phyloP scores from a whole-genome alignment of 2,113 vertebrate species.

The Podarcis cretensis region DNA sequence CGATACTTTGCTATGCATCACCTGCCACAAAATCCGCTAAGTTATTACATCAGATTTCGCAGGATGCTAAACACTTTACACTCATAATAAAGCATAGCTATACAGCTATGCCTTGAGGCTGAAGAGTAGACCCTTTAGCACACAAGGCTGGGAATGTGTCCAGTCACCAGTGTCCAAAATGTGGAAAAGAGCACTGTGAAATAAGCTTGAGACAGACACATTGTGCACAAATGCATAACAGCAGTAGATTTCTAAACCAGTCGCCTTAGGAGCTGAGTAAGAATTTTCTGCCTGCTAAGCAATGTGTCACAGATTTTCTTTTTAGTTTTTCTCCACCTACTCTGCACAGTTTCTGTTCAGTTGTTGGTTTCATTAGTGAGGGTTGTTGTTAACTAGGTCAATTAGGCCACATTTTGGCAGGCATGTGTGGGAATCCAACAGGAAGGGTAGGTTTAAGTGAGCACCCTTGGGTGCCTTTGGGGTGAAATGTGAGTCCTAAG shows the following conservation, averaged over 20 bases:
- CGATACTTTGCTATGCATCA: not conserved
- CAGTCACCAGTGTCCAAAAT: not conserved
- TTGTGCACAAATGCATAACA: not conserved
- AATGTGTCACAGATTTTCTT: no score
- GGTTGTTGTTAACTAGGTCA: no score
- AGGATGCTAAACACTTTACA: not conserved
- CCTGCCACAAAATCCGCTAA: not conserved
- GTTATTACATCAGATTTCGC: not conserved
- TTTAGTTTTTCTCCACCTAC: no score
- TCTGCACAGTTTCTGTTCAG: no score
- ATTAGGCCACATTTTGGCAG: no score
- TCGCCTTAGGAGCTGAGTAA: not conserved
- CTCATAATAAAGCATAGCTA: not conserved
- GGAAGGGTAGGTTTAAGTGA: no score
- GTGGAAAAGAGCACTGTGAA: not conserved
- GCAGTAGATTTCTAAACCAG: not conserved
- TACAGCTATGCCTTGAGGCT: not conserved
- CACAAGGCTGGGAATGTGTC: not conserved
- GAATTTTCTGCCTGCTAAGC: not conserved
- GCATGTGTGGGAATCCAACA: no score
- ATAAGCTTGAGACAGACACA: not conserved
- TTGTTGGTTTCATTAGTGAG: no score
- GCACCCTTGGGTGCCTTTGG: no score
- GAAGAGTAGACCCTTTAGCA: not conserved
- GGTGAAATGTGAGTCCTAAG: no score